Evolutionary conservation across 1,140 invertebrate genomes (phyloP).

Genomic region (Drosophila yakuba): DNA sequence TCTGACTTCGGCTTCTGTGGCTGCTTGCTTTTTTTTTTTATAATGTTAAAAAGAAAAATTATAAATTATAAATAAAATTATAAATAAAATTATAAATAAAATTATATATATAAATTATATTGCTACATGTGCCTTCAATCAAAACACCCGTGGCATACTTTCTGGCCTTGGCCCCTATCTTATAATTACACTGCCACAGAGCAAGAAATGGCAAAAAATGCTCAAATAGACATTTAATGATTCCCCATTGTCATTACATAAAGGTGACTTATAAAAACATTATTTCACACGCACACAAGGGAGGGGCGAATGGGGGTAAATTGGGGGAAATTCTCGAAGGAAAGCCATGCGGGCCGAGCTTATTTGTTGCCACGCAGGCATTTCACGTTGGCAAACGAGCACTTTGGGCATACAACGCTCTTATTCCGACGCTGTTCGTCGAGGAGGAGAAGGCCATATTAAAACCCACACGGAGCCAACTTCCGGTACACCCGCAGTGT

Average conservation of each 20-base stretch:
- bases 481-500: background rate
- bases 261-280: constrained; percentile 82
- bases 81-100: no score
- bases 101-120: no score
- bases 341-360: constrained; percentile 59
- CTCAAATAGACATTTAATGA: constrained; percentile 81
- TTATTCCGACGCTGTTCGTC: background rate
- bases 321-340: background rate
- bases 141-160: constrained; percentile 19
- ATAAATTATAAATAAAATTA: no score
- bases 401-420: constrained; percentile 58
- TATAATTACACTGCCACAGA: constrained; percentile 29
- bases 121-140: constrained; percentile 12
- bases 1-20: no score
- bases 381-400: constrained; percentile 76
- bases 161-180: background rate
- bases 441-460: constrained; percentile 24
- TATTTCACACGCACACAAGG: constrained; percentile 65
- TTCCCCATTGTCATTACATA: constrained; percentile 82
- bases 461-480: constrained; percentile 9
- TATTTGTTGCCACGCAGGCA: constrained; percentile 70
- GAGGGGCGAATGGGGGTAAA: constrained; percentile 1
- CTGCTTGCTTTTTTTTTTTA: no score
- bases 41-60: no score
- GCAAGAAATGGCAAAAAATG: constrained; percentile 26